phyloP scores from a whole-genome alignment of 2,888 invertebrate species.

The Limnephilus marmoratus region DNA sequence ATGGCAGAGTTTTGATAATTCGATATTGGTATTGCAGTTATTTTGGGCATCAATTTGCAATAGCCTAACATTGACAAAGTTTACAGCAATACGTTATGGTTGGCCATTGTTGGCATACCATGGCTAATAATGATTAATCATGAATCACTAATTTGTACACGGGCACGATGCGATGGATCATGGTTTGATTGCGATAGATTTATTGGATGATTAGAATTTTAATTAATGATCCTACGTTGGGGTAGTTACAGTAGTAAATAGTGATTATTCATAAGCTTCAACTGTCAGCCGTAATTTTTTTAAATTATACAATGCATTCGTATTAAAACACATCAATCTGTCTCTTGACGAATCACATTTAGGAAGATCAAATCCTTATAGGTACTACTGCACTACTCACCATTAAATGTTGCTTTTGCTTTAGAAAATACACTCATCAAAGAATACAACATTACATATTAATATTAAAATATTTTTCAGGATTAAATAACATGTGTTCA shows the following conservation, averaged over 20 bases:
- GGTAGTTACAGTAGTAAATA: neutral
- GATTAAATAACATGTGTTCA: too few species aligned
- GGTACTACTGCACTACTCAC: too few species aligned
- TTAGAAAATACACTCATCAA: too few species aligned
- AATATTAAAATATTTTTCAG: too few species aligned
- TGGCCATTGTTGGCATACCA: constrained; percentile 28
- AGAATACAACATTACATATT: too few species aligned
- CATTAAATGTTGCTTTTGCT: too few species aligned
- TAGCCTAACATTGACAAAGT: constrained; percentile 34
- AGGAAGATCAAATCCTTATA: too few species aligned
- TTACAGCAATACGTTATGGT: constrained; percentile 45
- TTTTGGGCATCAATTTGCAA: constrained; percentile 26
- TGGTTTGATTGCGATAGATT: constrained; percentile 51
- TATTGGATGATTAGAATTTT: constrained; percentile 55
- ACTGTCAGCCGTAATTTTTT: neutral
- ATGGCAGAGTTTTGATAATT: neutral
- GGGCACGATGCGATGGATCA: constrained; percentile 51
- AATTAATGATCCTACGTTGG: constrained; percentile 43
- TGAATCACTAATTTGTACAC: constrained; percentile 54
- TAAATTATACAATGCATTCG: neutral
- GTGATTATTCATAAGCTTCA: neutral
- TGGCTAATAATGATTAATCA: constrained; percentile 55
- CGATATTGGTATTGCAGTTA: neutral
- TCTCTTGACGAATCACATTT: too few species aligned
- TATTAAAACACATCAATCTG: too few species aligned